phyloP scores from a whole-genome alignment of 2,888 invertebrate species.

The Palloptera scutellata region DNA sequence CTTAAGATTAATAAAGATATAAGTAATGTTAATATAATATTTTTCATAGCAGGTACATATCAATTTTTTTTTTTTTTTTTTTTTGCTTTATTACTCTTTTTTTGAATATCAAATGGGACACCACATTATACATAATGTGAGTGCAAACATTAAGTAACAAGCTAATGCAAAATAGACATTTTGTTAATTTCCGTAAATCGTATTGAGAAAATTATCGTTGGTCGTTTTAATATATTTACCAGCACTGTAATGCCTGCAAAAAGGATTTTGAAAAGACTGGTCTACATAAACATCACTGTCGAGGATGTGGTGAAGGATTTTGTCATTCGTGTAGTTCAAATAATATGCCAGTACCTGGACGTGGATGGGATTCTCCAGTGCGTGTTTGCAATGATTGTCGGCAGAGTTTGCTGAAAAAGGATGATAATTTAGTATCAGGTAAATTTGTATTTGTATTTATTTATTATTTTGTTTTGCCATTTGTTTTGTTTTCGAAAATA shows the following conservation, averaged over 20 bases:
- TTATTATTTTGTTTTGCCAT: not conserved
- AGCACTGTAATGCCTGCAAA: slow-evolving; percentile 75
- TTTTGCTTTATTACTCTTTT: too few relatives aligned
- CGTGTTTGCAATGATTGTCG: slow-evolving; percentile 78
- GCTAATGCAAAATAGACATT: too few relatives aligned
- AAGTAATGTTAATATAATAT: too few relatives aligned
- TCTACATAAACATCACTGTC: slow-evolving; percentile 77
- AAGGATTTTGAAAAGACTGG: slow-evolving; percentile 67
- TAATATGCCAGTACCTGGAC: slow-evolving; percentile 73
- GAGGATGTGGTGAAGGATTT: slow-evolving; percentile 82
- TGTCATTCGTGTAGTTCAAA: slow-evolving; percentile 77
- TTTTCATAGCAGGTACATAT: too few relatives aligned
- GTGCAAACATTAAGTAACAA: too few relatives aligned
- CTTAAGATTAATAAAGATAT: too few relatives aligned
- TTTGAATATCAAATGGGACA: too few relatives aligned
- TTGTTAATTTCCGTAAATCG: too few relatives aligned
- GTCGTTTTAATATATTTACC: slow-evolving; percentile 13
- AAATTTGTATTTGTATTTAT: slow-evolving; percentile 32
- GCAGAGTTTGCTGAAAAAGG: slow-evolving; percentile 52
- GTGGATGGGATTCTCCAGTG: slow-evolving; percentile 76
- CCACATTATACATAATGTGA: too few relatives aligned
- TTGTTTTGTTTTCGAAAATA: not conserved
- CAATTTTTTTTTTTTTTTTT: too few relatives aligned
- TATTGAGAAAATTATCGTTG: too few relatives aligned
- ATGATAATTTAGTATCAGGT: slow-evolving; percentile 52